A percentile compares a stretch with the other conserved stretches of the same genome.
phyloP scores from a whole-genome alignment of 2,113 vertebrate species.

The Urocolius indicus region DNA sequence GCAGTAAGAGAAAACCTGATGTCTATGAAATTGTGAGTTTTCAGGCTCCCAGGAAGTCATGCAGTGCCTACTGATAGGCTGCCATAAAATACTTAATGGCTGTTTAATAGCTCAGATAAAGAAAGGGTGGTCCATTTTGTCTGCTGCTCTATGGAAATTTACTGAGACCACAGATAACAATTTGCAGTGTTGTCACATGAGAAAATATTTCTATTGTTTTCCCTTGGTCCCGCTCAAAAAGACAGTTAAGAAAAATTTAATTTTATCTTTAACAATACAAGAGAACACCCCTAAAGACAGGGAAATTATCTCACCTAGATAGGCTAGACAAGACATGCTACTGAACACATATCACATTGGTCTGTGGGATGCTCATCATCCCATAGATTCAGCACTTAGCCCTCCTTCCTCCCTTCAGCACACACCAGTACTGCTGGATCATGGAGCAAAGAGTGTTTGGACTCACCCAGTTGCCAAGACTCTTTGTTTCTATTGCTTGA shows the following conservation, averaged over 20 bases:
- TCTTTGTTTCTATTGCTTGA: neutral
- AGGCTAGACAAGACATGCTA: neutral
- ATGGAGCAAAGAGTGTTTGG: neutral
- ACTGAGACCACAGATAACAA: neutral
- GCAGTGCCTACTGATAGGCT: neutral
- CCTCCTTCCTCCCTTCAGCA: neutral
- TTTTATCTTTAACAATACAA: neutral
- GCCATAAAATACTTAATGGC: neutral
- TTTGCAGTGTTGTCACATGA: neutral
- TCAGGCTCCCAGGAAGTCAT: neutral
- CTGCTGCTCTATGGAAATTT: conserved; percentile 12
- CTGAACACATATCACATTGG: neutral
- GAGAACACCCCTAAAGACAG: neutral
- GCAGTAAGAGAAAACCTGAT: neutral
- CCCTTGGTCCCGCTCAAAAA: neutral
- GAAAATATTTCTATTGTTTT: neutral
- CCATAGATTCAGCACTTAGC: neutral
- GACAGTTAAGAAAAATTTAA: neutral
- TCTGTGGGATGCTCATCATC: neutral
- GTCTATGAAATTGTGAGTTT: neutral
- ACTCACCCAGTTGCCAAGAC: neutral
- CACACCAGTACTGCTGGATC: accelerated
- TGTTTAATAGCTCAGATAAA: conserved; percentile 18
- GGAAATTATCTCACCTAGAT: neutral
- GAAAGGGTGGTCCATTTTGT: conserved; percentile 1